These are phyloP conservation scores for Meloidogyne hapla DNA, from an alignment of 1,140 invertebrate genomes.

Conservation along the genomic window DNA sequence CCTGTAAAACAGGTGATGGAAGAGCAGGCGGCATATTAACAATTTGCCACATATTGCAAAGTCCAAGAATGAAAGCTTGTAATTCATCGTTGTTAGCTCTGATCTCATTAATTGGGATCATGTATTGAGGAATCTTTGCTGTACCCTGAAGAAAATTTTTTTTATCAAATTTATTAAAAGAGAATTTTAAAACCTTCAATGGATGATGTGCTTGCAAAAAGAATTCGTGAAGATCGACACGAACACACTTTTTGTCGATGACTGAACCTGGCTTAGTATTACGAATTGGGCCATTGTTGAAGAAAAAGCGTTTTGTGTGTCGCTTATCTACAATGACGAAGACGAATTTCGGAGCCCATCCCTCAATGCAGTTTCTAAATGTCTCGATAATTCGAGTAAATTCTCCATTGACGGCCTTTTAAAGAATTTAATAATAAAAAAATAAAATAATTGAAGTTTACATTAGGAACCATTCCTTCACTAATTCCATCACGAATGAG, in stretches of 20 bases:
- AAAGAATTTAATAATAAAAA: neutral
- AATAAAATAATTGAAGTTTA: neutral
- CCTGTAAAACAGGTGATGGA: slow-evolving; percentile 37
- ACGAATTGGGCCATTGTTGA: neutral
- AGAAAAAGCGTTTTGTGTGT: slow-evolving; percentile 43
- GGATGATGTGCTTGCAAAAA: slow-evolving; percentile 29
- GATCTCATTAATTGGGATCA: slow-evolving; percentile 32
- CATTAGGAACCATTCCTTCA: slow-evolving; percentile 27
- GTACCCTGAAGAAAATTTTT: slow-evolving; percentile 30
- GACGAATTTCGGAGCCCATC: slow-evolving; percentile 32
- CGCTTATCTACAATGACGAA: slow-evolving; percentile 32
- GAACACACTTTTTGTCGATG: slow-evolving; percentile 21
- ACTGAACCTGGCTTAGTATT: slow-evolving; percentile 29
- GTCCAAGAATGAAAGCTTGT: slow-evolving; percentile 23
- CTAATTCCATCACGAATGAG: slow-evolving; percentile 36
- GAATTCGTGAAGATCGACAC: slow-evolving; percentile 27
- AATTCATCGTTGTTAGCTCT: slow-evolving; percentile 30
- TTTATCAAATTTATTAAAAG: neutral
- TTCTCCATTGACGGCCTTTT: slow-evolving; percentile 9
- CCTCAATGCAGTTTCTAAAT: neutral
- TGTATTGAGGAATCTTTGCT: slow-evolving; percentile 37
- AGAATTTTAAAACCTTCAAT: slow-evolving; percentile 15
- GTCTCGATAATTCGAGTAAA: neutral
- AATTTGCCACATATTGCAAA: slow-evolving; percentile 37
- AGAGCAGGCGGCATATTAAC: slow-evolving; percentile 26